A percentile compares a stretch with the other conserved stretches of the same genome.
Conservation (phyloP, 2,888 invertebrate species). For the Saturnia pavonia region DNA sequence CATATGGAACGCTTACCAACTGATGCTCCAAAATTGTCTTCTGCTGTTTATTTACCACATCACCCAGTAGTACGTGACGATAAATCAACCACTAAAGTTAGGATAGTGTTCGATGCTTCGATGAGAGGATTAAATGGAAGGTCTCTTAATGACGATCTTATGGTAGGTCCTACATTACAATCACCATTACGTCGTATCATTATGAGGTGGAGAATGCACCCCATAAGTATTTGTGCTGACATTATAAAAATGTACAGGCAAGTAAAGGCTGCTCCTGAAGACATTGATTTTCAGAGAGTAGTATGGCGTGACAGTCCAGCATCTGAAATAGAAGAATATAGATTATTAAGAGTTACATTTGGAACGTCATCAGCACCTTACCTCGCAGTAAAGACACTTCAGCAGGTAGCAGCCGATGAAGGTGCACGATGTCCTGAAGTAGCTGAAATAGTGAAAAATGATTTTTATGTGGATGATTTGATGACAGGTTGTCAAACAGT, state of each 20-base stretch:
- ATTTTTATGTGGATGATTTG: conserved; percentile 1
- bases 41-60: conserved; percentile 34
- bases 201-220: conserved; percentile 19
- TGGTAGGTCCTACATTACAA: conserved; percentile 21
- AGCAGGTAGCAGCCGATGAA: neutral
- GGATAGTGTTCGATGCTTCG: conserved; percentile 32
- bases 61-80: conserved; percentile 33
- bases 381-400: conserved; percentile 21
- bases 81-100: conserved; percentile 30
- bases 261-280: conserved; percentile 12
- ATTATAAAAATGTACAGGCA: conserved; percentile 21
- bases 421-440: conserved; percentile 1
- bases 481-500: neutral
- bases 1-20: conserved; percentile 23
- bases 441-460: neutral
- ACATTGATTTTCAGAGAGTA: conserved; percentile 20
- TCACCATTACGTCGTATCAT: conserved; percentile 15
- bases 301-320: neutral
- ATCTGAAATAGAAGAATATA: neutral
- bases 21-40: conserved; percentile 28
- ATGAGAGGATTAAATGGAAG: conserved; percentile 14
- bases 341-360: conserved; percentile 16
- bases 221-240: conserved; percentile 19
- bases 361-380: conserved; percentile 16
- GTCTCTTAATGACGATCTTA: conserved; percentile 22